A percentile compares a stretch with the other conserved stretches of the same genome.
Conservation (phyloP, 2,888 invertebrate genomes). For the Eupelmus urozonus region DNA sequence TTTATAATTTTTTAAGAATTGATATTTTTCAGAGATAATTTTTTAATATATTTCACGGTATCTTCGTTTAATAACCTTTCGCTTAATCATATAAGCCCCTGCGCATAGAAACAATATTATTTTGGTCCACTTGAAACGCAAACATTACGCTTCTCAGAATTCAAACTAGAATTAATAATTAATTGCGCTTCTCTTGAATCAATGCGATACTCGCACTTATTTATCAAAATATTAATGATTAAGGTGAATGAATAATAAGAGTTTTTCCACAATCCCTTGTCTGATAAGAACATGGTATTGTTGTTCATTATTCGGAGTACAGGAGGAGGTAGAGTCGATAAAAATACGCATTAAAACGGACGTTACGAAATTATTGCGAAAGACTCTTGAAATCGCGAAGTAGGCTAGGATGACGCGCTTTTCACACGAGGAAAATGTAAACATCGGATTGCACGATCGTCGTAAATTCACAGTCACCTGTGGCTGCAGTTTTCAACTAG, state of each 20-base stretch:
- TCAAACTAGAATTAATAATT: too few species aligned
- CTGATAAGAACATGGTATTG: constrained; percentile 25
- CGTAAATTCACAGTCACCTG: constrained; percentile 11
- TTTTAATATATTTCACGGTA: too few species aligned
- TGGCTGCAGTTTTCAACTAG: not conserved
- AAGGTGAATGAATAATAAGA: constrained; percentile 22
- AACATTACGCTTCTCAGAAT: too few species aligned
- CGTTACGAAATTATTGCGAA: constrained; percentile 10
- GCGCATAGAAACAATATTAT: too few species aligned
- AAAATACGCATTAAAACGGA: not conserved
- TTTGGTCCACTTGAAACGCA: too few species aligned
- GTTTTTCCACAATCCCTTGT: constrained; percentile 9
- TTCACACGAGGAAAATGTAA: not conserved
- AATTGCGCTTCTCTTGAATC: too few species aligned
- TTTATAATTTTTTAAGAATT: too few species aligned
- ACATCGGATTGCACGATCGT: not conserved
- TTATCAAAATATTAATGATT: constrained; percentile 15
- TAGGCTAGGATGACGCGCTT: not conserved
- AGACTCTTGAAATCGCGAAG: not conserved
- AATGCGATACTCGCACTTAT: too few species aligned
- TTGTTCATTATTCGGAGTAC: not conserved
- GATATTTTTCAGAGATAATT: too few species aligned
- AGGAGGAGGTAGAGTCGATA: not conserved
- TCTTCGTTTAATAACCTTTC: too few species aligned
- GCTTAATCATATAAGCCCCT: too few species aligned